Conservation (phyloP, 2,888 invertebrate genomes). For the Galerucella nymphaeae region DNA sequence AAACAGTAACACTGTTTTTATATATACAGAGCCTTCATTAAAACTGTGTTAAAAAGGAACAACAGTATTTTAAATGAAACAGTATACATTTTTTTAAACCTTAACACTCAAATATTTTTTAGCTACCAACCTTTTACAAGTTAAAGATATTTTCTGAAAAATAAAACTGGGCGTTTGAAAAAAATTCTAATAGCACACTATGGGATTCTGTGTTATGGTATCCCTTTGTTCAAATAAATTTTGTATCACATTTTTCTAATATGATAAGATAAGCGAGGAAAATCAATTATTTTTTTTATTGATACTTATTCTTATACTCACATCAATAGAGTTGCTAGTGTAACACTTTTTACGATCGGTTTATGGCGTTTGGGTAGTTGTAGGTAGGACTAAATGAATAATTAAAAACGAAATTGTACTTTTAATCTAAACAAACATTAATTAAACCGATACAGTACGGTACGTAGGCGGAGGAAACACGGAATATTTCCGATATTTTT, state of each 20-base stretch:
- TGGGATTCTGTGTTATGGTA: not conserved
- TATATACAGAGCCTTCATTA: too few relatives aligned
- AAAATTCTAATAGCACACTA: not conserved
- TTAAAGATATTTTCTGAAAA: not conserved
- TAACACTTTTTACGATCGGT: conserved; percentile 1
- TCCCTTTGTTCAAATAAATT: not conserved
- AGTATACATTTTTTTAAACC: too few relatives aligned
- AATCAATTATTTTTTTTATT: conserved; percentile 4
- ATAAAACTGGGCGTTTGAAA: not conserved
- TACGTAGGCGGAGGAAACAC: not conserved
- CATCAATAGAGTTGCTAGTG: not conserved
- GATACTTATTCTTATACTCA: conserved; percentile 6
- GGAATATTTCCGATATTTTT: not conserved
- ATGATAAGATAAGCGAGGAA: conserved; percentile 4
- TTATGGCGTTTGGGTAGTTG: not conserved
- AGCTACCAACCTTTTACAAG: too few relatives aligned
- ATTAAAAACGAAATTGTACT: conserved; percentile 7
- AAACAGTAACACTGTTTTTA: not conserved
- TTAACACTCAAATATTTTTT: too few relatives aligned
- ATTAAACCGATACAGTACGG: not conserved
- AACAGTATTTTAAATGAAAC: too few relatives aligned
- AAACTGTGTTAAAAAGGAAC: too few relatives aligned
- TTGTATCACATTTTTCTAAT: not conserved
- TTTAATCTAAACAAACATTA: conserved; percentile 8
- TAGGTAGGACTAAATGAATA: not conserved